A percentile compares a stretch with the other conserved stretches of the same genome.
These are phyloP conservation scores for Macrosteles quadrilineatus DNA, from an alignment of 1,140 invertebrate genomes.

Conservation along the genomic window DNA sequence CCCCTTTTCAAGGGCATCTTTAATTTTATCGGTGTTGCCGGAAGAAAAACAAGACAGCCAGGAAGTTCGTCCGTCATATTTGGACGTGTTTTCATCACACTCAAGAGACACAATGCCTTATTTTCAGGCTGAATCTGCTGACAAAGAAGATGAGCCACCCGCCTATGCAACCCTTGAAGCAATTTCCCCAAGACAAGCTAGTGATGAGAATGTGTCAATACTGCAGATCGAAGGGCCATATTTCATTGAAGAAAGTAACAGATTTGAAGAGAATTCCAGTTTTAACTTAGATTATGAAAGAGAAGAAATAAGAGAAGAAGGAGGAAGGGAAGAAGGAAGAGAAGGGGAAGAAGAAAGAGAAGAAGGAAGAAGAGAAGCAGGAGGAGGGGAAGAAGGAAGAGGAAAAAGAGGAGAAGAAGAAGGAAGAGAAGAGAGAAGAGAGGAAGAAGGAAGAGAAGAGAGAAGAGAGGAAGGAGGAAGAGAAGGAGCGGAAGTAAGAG, in stretches of 20 bases:
- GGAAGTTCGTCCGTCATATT: no score
- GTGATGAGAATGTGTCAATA: not conserved
- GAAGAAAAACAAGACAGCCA: slow-evolving; percentile 16
- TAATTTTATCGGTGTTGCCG: not conserved
- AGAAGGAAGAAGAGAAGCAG: no score
- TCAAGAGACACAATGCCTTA: slow-evolving; percentile 20
- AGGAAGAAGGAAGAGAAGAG: not conserved
- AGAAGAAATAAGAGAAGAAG: no score
- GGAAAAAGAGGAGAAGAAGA: not conserved
- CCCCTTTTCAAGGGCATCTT: slow-evolving; percentile 31
- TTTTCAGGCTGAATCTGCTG: not conserved
- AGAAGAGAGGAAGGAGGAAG: not conserved
- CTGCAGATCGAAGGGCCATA: no score
- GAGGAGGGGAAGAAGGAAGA: not conserved
- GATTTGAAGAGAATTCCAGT: no score
- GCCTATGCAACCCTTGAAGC: not conserved
- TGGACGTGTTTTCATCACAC: no score
- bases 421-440: not conserved
- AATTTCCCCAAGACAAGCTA: not conserved
- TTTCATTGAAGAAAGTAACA: no score
- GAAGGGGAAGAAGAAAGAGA: not conserved
- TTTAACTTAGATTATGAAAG: no score
- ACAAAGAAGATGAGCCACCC: not conserved
- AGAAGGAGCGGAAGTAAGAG: not conserved
- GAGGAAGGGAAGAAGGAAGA: no score